These are phyloP conservation scores for Latrodectus elegans DNA, from an alignment of 2,888 invertebrate species.

Conservation along the genomic window DNA sequence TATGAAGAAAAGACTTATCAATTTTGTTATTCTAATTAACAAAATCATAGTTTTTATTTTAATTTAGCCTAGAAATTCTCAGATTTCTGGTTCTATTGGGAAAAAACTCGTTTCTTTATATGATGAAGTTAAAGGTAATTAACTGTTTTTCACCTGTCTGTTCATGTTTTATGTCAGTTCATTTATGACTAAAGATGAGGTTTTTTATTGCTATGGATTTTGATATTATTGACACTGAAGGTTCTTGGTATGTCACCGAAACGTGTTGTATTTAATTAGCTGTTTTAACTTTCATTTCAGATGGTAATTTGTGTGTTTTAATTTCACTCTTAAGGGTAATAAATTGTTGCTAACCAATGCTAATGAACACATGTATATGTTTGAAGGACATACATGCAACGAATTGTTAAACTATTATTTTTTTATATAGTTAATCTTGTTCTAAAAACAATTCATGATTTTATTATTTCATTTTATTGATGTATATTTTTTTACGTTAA, in stretches of 20 bases:
- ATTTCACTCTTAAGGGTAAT: too few relatives aligned
- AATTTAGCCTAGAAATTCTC: too few relatives aligned
- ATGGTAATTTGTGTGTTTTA: too few relatives aligned
- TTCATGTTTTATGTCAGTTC: slow-evolving; percentile 21
- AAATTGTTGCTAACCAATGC: too few relatives aligned
- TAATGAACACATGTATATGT: too few relatives aligned
- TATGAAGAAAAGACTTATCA: slow-evolving; percentile 18
- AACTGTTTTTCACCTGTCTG: slow-evolving; percentile 24
- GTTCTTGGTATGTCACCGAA: slow-evolving; percentile 13
- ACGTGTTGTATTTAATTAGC: slow-evolving; percentile 36
- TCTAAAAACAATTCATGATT: too few relatives aligned
- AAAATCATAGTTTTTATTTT: not conserved
- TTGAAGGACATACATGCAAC: too few relatives aligned
- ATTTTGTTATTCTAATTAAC: not conserved
- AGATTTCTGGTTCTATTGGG: not conserved
- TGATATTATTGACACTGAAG: slow-evolving; percentile 46
- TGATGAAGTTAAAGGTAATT: slow-evolving; percentile 16
- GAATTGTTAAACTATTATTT: too few relatives aligned
- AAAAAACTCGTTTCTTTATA: slow-evolving; percentile 14
- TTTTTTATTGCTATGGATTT: slow-evolving; percentile 29
- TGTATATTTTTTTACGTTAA: too few relatives aligned
- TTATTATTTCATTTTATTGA: too few relatives aligned
- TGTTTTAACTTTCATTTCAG: slow-evolving; percentile 6
- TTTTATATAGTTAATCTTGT: too few relatives aligned
- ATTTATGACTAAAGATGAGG: slow-evolving; percentile 32